Evolutionary conservation across 30 jellyfish, hydroid and myxozoan genomes (phyloP), one percentile per base, ranked within the genome.

Genomic region (Haliclystus octoradiatus): DNA sequence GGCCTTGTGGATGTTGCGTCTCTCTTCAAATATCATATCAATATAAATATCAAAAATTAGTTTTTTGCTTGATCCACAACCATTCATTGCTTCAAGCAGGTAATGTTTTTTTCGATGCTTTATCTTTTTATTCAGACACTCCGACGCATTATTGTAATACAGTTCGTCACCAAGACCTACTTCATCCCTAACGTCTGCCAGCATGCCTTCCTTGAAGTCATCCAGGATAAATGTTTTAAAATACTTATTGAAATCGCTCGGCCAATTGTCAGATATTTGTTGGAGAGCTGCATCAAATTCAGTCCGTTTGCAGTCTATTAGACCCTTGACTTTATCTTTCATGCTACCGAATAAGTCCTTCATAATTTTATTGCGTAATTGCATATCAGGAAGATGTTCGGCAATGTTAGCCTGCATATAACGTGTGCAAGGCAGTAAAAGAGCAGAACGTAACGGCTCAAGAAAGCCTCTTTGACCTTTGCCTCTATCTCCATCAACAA

Each of bases 151-250:
- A 31, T 52, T 52, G 26, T 52, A 52, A 52, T 19, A 52, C 68
- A 52, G 3, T 22, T 52, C 68, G 22, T 52, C 24, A 5, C 68
- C 68, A 22, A 52, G 68, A 52, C 68, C 68, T 3, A 31, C 68
- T 3, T 28, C 68, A 19, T 52, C 68, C 7, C 68, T 7, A 22
- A 52, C 68, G 5, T 52, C 68, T 3, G 68, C 25, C 5, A 52
- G 68, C 68, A 52, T 52, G 26, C 68, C 68, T 52, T 52, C 68
- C 24, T 52, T 52, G 31, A 52, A 19, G 68, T 52, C 68, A 52
- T 28, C 68, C 26, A 19, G 31, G 3, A 52, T 3, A 22, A 19
- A 31, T 52, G 68, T 3, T 52, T 31, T 52, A 52, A 52, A 52
- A 22, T 52, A 52, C 3, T 9, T 22, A 52, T 28, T 31, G 26